These are phyloP conservation scores for Acleris literana DNA, from an alignment of 2,888 invertebrate species.

Conservation along the genomic window DNA sequence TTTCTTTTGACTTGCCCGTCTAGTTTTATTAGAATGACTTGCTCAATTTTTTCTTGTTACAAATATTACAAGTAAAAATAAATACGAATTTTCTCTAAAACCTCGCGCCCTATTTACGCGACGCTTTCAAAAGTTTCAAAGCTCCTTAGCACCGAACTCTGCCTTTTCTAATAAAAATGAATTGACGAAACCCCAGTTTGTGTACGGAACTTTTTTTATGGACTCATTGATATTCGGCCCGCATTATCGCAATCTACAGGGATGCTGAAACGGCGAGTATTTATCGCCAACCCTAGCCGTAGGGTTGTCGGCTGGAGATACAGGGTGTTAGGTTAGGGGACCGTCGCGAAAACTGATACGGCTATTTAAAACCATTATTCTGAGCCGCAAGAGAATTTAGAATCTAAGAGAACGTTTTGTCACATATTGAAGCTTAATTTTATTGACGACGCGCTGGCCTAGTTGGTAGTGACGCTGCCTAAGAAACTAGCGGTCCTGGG, in stretches of 20 bases:
- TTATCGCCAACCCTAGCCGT: conserved; percentile 21
- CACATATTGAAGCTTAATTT: no score
- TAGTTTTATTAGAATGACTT: no score
- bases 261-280: conserved; percentile 17
- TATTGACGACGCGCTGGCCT: no score
- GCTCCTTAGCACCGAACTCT: conserved; percentile 14
- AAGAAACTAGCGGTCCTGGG: no score
- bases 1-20: no score
- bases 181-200: conserved; percentile 9
- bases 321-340: no score
- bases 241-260: conserved; percentile 18
- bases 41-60: background rate
- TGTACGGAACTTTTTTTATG: conserved; percentile 25
- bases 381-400: no score
- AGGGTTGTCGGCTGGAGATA: conserved; percentile 12
- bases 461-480: no score
- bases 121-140: conserved; percentile 20
- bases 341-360: no score
- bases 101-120: conserved; percentile 1
- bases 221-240: conserved; percentile 32
- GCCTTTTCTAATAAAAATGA: conserved; percentile 32
- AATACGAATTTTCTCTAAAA: background rate
- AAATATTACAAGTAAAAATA: background rate
- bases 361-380: no score
- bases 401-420: no score